Base-by-base conservation (phyloP, 2,797 vertebrate species). In the Rhinoraja longicauda region DNA sequence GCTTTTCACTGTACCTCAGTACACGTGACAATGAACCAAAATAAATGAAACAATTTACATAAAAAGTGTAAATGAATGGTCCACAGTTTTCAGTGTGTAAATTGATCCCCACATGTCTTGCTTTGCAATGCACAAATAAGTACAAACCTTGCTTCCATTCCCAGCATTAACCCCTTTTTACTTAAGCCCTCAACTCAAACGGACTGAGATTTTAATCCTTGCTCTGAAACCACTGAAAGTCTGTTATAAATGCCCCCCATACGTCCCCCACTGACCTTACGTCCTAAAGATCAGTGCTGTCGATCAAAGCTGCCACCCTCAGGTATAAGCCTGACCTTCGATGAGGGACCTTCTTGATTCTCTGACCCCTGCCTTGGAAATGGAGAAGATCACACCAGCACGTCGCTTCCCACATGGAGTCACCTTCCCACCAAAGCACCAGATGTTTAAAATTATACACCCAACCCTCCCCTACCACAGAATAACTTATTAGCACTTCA, bases 371-470 rank as follows among this genome's bases (percentile, higher is more conserved):
- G 29, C 82, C n/a, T 57, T 86, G 29, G 29, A 86, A 62, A 86
- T 84, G 53, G 81, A 59, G 81, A 13, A 36, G 84, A 88, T 67
- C 84, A 88, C 1, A 32, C 59, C 3, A 36, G 59, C 32, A 19
- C 6, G 21, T 88, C 84, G 67, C n/a, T 67, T 67, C n/a, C 64
- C 62, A 67, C n/a, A 67, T 67, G 62, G 84, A 67, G 84, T 64
- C 62, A 88, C 32, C 84, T 88, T 88, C 84, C 12, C 59, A 88
- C 62, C 32, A 88, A 88, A 88, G 59, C 84, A 88, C 59, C 84
- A 88, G 62, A 88, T 67, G 84, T 88, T 88, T 88, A n/a, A 88
- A 15, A 67, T 88, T 88, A 88, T 88, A 64, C 82, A 86, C 32
- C 17, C 59, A 64, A 86, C 82, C 82, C 29, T 62, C 57, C 82